phyloP scores from a whole-genome alignment of 2,797 vertebrate species.

The Sylvia borin region DNA sequence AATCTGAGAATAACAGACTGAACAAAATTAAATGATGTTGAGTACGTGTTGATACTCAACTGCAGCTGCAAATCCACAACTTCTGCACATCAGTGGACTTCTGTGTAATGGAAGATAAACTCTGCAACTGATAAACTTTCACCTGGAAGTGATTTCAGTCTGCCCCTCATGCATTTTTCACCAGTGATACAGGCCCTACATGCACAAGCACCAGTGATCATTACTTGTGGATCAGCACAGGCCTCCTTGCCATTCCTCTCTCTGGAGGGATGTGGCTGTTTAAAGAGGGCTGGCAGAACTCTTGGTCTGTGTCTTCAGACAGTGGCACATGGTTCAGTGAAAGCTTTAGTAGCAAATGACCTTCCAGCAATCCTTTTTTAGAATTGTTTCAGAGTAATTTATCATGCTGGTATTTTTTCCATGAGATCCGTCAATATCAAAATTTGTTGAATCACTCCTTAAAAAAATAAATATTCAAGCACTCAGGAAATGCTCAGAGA shows the following conservation, averaged over 20 bases:
- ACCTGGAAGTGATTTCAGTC: not conserved
- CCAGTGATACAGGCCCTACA: fast-evolving
- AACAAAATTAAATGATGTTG: not conserved
- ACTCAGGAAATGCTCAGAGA: not conserved
- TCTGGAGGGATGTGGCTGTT: not conserved
- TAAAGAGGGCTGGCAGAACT: not conserved
- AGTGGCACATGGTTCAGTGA: not conserved
- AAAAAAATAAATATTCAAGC: not conserved
- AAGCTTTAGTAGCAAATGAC: not conserved
- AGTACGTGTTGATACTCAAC: not conserved
- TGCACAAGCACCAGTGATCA: not conserved
- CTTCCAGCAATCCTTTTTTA: not conserved
- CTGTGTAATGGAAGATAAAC: not conserved
- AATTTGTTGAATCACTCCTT: not conserved
- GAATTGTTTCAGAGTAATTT: not conserved
- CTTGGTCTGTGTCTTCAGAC: not conserved
- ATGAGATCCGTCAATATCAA: not conserved
- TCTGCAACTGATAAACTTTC: not conserved
- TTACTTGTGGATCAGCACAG: not conserved
- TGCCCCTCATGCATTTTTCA: not conserved
- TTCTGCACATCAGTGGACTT: not conserved
- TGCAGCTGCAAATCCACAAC: not conserved
- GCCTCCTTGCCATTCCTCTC: not conserved
- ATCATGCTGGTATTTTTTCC: not conserved
- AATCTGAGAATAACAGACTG: not conserved